phyloP scores from a whole-genome alignment of 2,888 invertebrate genomes.

The Euclidia mi region DNA sequence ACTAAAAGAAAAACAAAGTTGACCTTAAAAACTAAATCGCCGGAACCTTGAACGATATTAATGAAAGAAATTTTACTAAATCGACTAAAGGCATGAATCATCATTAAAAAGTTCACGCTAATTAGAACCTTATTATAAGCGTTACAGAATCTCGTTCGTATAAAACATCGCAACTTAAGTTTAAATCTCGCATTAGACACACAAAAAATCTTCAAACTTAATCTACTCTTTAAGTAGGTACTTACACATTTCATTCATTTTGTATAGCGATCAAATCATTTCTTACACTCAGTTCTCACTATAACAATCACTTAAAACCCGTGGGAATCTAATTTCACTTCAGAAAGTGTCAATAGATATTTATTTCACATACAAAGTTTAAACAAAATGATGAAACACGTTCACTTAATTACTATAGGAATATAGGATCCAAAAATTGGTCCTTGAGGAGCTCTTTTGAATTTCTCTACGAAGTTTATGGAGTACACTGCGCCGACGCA shows the following conservation, averaged over 20 bases:
- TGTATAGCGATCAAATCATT: slow-evolving; percentile 64
- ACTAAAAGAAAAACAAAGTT: slow-evolving; percentile 18
- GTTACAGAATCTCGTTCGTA: slow-evolving; percentile 25
- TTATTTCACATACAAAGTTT: slow-evolving; percentile 59
- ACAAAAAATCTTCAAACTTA: slow-evolving; percentile 31
- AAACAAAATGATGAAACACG: slow-evolving; percentile 49
- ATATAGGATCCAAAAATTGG: slow-evolving; percentile 58
- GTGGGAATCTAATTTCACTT: slow-evolving; percentile 72
- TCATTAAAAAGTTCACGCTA: slow-evolving; percentile 42
- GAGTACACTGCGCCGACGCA: slow-evolving; percentile 72
- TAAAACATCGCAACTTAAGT: slow-evolving; percentile 14
- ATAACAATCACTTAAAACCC: slow-evolving; percentile 60
- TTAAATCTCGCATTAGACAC: slow-evolving; percentile 22
- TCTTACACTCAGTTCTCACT: slow-evolving; percentile 55
- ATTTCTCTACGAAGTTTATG: slow-evolving; percentile 69
- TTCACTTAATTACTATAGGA: slow-evolving; percentile 39
- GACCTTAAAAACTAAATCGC: slow-evolving; percentile 36
- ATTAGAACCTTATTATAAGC: slow-evolving; percentile 37
- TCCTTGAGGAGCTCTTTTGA: slow-evolving; percentile 67
- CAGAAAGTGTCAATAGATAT: slow-evolving; percentile 62
- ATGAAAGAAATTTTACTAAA: slow-evolving; percentile 62
- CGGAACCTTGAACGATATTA: slow-evolving; percentile 51
- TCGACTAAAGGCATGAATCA: slow-evolving; percentile 58
- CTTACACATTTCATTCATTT: slow-evolving; percentile 86
- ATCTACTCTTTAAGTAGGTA: too few species aligned